These are phyloP conservation scores for Gymnarchus niloticus DNA, from an alignment of 2,113 vertebrate species.

Conservation along the genomic window DNA sequence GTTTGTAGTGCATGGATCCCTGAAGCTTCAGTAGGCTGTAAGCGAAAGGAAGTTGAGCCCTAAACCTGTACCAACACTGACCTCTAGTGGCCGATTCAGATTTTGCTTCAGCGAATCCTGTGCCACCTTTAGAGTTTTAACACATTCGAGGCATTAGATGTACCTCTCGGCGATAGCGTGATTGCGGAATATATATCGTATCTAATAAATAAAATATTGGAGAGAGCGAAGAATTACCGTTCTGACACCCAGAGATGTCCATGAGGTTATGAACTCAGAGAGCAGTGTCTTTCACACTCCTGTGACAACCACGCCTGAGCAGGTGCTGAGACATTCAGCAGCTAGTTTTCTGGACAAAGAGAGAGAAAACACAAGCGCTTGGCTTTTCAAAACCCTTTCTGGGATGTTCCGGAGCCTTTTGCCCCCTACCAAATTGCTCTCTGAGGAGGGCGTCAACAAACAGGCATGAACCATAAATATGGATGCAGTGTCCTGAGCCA, in stretches of 20 bases:
- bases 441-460: neutral
- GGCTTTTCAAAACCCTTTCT: neutral
- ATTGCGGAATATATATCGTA: neutral
- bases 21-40: conserved; percentile 13
- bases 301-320: neutral
- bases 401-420: neutral
- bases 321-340: neutral
- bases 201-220: neutral
- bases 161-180: neutral
- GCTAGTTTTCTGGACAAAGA: neutral
- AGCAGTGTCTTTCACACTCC: neutral
- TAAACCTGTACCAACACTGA: conserved; percentile 87
- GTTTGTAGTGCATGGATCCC: conserved; percentile 35
- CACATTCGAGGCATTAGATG: neutral
- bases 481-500: conserved; percentile 28
- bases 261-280: neutral
- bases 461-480: conserved; percentile 37
- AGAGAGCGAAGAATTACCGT: neutral
- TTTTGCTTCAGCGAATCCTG: neutral
- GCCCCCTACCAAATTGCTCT: conserved; percentile 17
- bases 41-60: neutral
- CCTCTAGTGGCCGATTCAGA: conserved; percentile 77
- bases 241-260: neutral
- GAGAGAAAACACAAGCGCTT: neutral
- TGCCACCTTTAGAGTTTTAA: neutral